phyloP scores from a whole-genome alignment of 2,797 vertebrate genomes.

The Syngnathus acus region DNA sequence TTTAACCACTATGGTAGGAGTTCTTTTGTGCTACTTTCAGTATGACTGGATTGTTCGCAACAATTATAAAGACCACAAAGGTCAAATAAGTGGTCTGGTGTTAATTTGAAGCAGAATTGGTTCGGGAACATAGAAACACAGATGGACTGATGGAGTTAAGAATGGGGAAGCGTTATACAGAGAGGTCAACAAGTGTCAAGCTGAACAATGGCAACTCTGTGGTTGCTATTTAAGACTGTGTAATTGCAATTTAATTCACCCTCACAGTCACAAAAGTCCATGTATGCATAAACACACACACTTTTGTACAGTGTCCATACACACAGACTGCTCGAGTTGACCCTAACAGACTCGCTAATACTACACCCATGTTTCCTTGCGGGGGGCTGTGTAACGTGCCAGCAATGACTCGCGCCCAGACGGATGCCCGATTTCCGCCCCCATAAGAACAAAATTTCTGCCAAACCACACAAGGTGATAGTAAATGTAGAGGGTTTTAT shows the following conservation, averaged over 20 bases:
- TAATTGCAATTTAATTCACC: constrained; percentile 58
- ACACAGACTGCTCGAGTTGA: constrained; percentile 56
- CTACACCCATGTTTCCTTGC: constrained; percentile 51
- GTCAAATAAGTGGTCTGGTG: constrained; percentile 44
- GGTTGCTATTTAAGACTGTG: constrained; percentile 52
- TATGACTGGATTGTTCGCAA: constrained; percentile 38
- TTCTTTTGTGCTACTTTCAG: constrained; percentile 45
- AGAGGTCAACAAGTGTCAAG: constrained; percentile 45
- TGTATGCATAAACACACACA: constrained; percentile 18
- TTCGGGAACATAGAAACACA: constrained; percentile 32
- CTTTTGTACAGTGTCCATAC: constrained; percentile 16
- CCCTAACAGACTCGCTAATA: constrained; percentile 50
- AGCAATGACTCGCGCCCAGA: constrained; percentile 63
- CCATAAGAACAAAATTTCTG: constrained; percentile 51
- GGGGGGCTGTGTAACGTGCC: constrained; percentile 51
- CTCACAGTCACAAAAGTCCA: constrained; percentile 29
- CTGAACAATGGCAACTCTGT: constrained; percentile 46
- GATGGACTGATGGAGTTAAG: constrained; percentile 31
- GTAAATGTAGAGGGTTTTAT: constrained; percentile 48
- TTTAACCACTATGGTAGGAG: constrained; percentile 38
- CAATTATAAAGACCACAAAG: constrained; percentile 49
- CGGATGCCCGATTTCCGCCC: constrained; percentile 60
- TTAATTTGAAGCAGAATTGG: constrained; percentile 44
- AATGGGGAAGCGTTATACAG: constrained; percentile 28
- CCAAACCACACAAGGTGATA: constrained; percentile 74